These are phyloP conservation scores for Chiridota heheva DNA, from an alignment of 35 echinoderm and acorn worm species.

Conservation along the genomic window DNA sequence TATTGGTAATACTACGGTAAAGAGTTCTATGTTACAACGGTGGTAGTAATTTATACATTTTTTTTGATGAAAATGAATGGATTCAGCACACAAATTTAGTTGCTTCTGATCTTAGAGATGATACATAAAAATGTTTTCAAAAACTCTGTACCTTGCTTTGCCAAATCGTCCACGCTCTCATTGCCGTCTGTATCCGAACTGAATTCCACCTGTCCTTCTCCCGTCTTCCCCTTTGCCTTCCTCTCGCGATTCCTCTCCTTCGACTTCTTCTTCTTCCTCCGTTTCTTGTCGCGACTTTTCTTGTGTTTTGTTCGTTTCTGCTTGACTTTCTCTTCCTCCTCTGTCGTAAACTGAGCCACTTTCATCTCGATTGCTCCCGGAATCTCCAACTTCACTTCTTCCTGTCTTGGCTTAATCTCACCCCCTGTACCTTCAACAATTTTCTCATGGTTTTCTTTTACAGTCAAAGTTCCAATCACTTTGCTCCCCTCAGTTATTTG, in stretches of 20 bases:
- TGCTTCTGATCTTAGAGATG: no score
- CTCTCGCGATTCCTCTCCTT: slow-evolving; percentile 51
- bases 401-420: neutral
- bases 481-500: neutral
- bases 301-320: slow-evolving; percentile 31
- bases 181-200: no score
- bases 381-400: slow-evolving; percentile 20
- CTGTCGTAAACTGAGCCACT: neutral
- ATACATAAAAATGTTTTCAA: no score
- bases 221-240: slow-evolving; percentile 33
- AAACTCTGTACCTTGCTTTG: neutral
- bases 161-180: slow-evolving; percentile 4
- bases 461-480: neutral
- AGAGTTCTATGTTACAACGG: no score
- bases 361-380: neutral
- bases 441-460: neutral
- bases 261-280: slow-evolving; percentile 67
- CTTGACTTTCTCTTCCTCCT: slow-evolving; percentile 9
- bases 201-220: neutral
- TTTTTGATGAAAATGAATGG: no score
- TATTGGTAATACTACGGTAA: no score
- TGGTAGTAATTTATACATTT: no score
- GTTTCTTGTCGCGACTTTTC: slow-evolving; percentile 67
- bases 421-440: neutral
- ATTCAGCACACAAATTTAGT: no score